Evolutionary conservation across 2,888 invertebrate species (phyloP).

Genomic region (Glaucopsyche alexis): DNA sequence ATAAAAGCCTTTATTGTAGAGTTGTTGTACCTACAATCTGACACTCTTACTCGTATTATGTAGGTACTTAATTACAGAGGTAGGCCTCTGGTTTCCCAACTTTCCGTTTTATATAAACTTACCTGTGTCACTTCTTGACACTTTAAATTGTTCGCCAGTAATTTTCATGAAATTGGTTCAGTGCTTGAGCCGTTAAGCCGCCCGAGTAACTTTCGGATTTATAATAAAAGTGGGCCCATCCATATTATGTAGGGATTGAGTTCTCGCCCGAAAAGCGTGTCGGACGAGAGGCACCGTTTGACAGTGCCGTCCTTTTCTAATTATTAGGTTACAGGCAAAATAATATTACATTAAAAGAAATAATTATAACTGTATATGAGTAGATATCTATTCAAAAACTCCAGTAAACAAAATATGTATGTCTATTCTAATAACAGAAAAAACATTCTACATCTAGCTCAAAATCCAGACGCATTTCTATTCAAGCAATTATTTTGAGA

Average conservation of each 20-base stretch:
- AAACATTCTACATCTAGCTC: neutral
- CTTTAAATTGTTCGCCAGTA: conserved; percentile 17
- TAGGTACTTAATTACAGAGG: neutral
- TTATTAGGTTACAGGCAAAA: neutral
- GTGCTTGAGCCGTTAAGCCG: conserved; percentile 20
- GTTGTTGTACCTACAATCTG: no score
- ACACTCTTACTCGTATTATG: no score
- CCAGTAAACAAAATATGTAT: no score
- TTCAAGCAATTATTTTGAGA: neutral
- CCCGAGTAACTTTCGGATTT: conserved; percentile 13
- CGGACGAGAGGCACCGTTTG: neutral
- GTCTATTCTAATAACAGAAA: no score
- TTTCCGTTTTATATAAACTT: conserved; percentile 1
- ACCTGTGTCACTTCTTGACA: conserved; percentile 19
- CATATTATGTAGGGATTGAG: conserved; percentile 17
- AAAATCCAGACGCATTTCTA: neutral
- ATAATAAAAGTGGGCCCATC: conserved; percentile 19
- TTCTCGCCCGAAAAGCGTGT: conserved; percentile 15
- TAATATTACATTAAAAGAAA: neutral
- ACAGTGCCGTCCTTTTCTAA: conserved; percentile 3
- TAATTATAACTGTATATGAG: neutral
- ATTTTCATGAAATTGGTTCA: conserved; percentile 17
- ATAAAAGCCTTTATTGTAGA: no score
- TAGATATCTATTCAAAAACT: no score
- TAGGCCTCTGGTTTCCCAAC: neutral